Evolutionary conservation across 2,797 vertebrate species (phyloP).

Genomic region (Gorsachius magnificus): DNA sequence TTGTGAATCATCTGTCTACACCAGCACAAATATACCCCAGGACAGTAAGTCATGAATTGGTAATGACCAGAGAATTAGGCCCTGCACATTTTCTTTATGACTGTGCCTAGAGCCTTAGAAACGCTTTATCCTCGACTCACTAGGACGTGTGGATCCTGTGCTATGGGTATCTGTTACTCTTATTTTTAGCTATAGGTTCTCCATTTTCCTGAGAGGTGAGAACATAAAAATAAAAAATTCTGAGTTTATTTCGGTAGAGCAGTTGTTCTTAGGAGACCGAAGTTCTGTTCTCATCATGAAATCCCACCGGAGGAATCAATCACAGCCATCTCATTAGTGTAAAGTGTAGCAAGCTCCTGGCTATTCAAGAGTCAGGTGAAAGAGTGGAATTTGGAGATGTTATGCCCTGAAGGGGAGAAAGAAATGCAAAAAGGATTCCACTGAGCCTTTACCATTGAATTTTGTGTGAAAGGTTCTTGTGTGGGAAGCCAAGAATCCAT

Average conservation of each 20-base stretch:
- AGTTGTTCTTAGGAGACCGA: neutral
- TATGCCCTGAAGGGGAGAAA: neutral
- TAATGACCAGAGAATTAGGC: conserved; percentile 17
- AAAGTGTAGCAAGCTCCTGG: neutral
- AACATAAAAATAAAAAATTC: neutral
- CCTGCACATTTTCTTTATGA: neutral
- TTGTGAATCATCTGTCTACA: conserved; percentile 1
- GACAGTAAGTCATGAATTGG: neutral
- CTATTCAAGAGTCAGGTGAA: neutral
- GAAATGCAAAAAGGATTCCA: neutral
- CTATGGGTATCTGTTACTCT: neutral
- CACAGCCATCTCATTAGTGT: neutral
- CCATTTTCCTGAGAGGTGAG: neutral
- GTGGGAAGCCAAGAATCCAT: neutral
- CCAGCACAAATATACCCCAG: neutral
- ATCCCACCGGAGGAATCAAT: neutral
- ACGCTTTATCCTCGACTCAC: neutral
- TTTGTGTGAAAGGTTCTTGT: neutral
- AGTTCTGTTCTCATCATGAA: neutral
- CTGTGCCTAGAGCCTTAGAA: neutral
- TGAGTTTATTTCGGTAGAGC: neutral
- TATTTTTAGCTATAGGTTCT: conserved; percentile 15
- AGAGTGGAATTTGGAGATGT: neutral
- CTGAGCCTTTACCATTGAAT: neutral
- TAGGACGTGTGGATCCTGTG: neutral